Percentiles rank a stretch among this genome's conserved stretches.
Conservation (phyloP, 2,113 vertebrate genomes). For the Anguilla japonica region DNA sequence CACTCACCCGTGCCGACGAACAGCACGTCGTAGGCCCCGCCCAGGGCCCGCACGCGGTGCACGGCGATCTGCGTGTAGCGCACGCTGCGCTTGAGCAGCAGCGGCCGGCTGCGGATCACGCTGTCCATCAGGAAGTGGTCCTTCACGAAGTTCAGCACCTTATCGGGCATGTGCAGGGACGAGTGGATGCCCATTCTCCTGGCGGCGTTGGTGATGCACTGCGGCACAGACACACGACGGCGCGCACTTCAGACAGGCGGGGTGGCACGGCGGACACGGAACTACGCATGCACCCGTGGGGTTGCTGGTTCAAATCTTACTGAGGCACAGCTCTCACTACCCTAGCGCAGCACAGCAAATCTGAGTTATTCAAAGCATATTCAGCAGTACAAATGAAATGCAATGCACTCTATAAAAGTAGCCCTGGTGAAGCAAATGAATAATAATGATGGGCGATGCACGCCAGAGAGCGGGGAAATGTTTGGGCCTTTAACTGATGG, state of each 20-base stretch:
- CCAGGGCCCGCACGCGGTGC: conserved; percentile 67
- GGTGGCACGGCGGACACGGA: background rate
- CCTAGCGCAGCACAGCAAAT: no score
- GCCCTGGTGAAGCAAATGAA: background rate
- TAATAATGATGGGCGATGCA: background rate
- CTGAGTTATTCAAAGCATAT: background rate
- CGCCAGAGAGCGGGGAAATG: background rate
- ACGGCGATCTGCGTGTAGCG: conserved; percentile 85
- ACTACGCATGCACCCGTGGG: background rate
- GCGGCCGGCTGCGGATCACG: conserved; percentile 79
- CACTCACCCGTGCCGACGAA: conserved; percentile 87
- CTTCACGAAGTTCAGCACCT: conserved; percentile 94
- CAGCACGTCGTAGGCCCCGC: conserved; percentile 76
- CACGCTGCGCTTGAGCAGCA: conserved; percentile 80
- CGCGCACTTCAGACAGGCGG: background rate
- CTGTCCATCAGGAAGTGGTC: conserved; percentile 96
- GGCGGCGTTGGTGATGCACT: conserved; percentile 85
- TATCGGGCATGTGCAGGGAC: conserved; percentile 90
- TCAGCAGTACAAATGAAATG: background rate
- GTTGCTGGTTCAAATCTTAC: background rate
- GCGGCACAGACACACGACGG: conserved; percentile 29
- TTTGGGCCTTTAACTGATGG: conserved; percentile 28
- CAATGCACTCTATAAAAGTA: background rate
- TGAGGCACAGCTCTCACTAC: no score
- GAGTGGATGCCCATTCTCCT: conserved; percentile 81